Evolutionary conservation across 2,888 invertebrate genomes (phyloP).

Genomic region (Callyntrura guangdongensis): DNA sequence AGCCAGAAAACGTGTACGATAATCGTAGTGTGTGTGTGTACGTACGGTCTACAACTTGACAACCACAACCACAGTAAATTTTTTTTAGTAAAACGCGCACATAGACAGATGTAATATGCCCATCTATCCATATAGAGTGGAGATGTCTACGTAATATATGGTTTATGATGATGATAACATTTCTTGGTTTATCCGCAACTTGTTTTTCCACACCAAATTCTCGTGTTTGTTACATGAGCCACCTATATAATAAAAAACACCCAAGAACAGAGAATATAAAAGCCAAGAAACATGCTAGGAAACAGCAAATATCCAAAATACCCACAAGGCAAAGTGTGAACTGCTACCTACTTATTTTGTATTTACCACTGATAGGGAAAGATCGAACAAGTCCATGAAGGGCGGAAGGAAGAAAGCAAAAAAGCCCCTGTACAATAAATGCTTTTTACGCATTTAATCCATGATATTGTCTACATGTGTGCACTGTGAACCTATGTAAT

Average conservation of each 20-base stretch:
- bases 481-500: too few relatives aligned
- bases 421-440: too few relatives aligned
- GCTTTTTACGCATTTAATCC: too few relatives aligned
- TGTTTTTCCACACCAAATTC: background rate
- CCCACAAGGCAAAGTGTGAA: background rate
- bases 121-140: background rate
- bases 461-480: too few relatives aligned
- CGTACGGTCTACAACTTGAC: background rate
- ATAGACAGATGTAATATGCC: background rate
- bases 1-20: too few relatives aligned
- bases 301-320: background rate
- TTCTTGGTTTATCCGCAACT: constrained; percentile 51
- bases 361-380: background rate
- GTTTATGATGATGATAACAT: constrained; percentile 30
- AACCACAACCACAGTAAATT: background rate
- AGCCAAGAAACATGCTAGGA: background rate
- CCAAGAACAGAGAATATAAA: constrained; percentile 19
- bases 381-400: constrained; percentile 39
- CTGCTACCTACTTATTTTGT: too few relatives aligned
- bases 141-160: constrained; percentile 16
- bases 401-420: constrained; percentile 41
- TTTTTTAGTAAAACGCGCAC: background rate
- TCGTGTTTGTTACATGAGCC: background rate
- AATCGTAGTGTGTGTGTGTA: background rate
- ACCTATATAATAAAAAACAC: background rate